phyloP scores from a whole-genome alignment of 30 jellyfish, hydroid and myxozoan genomes.

The Morbakka virulenta region DNA sequence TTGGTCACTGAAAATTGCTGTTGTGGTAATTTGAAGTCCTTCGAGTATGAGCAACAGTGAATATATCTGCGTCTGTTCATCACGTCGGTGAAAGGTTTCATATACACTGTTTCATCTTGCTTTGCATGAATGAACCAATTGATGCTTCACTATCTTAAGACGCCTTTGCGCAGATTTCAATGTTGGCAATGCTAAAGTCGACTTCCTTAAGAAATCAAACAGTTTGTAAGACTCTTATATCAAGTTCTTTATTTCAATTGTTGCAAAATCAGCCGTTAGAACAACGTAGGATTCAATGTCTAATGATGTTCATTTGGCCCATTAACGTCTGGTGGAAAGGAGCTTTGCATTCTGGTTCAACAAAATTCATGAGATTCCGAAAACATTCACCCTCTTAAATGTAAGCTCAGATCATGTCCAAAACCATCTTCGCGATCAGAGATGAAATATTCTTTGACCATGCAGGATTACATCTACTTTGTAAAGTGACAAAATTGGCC shows the following conservation, averaged over 20 bases:
- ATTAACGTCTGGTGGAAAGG: slow-evolving; percentile 49
- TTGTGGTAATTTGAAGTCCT: slow-evolving; percentile 41
- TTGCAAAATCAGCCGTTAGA: slow-evolving; percentile 44
- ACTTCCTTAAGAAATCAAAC: slow-evolving; percentile 11
- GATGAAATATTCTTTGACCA: slow-evolving; percentile 5
- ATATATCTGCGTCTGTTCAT: slow-evolving; percentile 21
- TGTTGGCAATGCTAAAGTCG: slow-evolving; percentile 30
- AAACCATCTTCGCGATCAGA: slow-evolving; percentile 34
- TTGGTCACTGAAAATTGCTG: slow-evolving; percentile 31
- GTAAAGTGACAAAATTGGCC: slow-evolving; percentile 29
- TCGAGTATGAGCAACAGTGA: slow-evolving; percentile 31
- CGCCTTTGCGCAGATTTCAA: slow-evolving; percentile 10
- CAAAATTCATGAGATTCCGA: slow-evolving; percentile 7
- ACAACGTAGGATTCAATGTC: slow-evolving; percentile 51
- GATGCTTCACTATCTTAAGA: slow-evolving; percentile 16
- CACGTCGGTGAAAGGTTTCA: slow-evolving; percentile 34
- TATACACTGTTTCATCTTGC: slow-evolving; percentile 60
- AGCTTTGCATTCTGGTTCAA: slow-evolving; percentile 49
- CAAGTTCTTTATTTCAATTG: slow-evolving; percentile 8
- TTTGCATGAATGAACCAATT: slow-evolving; percentile 27
- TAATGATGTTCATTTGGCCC: slow-evolving; percentile 23
- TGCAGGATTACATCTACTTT: slow-evolving; percentile 38
- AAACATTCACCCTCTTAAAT: slow-evolving; percentile 51
- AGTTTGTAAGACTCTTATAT: slow-evolving; percentile 2
- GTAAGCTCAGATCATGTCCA: slow-evolving; percentile 55